Percentiles rank a stretch among this genome's conserved stretches.
Conservation (phyloP, 2,113 vertebrate species). For the Hippotragus niger region DNA sequence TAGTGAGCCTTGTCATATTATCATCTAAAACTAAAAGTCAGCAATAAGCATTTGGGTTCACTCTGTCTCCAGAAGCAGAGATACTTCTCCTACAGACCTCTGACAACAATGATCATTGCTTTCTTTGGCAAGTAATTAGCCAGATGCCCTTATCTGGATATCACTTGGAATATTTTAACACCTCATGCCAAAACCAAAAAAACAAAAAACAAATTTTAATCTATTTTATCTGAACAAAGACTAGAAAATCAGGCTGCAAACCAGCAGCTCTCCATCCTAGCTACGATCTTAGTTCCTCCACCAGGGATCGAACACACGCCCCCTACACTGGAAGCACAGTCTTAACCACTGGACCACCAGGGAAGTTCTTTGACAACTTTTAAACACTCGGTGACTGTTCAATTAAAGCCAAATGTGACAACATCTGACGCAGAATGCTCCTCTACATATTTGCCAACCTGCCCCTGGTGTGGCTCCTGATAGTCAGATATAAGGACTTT, state of each 20-base stretch:
- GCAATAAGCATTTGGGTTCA: slow-evolving; percentile 18
- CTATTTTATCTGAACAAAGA: not conserved
- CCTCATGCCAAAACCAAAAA: not conserved
- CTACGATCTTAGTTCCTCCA: not conserved
- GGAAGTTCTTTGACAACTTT: not conserved
- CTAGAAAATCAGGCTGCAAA: not conserved
- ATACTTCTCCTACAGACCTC: slow-evolving; percentile 23
- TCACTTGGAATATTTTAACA: slow-evolving; percentile 27
- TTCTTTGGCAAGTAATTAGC: slow-evolving; percentile 40
- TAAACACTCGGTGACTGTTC: not conserved
- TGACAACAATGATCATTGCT: slow-evolving; percentile 4
- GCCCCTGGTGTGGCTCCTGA: not conserved
- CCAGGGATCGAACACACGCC: not conserved
- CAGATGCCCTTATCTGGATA: not conserved
- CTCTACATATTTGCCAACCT: not conserved
- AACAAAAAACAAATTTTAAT: not conserved
- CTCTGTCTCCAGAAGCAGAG: slow-evolving; percentile 11
- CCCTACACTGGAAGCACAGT: not conserved
- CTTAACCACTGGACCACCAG: not conserved
- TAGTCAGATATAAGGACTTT: not conserved
- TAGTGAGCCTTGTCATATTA: slow-evolving; percentile 55
- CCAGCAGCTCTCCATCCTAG: not conserved
- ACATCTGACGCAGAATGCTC: not conserved
- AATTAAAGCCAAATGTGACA: not conserved
- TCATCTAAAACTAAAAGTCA: slow-evolving; percentile 52